Base-by-base conservation (phyloP, 2,888 invertebrate species). In the Eilema griseolum region DNA sequence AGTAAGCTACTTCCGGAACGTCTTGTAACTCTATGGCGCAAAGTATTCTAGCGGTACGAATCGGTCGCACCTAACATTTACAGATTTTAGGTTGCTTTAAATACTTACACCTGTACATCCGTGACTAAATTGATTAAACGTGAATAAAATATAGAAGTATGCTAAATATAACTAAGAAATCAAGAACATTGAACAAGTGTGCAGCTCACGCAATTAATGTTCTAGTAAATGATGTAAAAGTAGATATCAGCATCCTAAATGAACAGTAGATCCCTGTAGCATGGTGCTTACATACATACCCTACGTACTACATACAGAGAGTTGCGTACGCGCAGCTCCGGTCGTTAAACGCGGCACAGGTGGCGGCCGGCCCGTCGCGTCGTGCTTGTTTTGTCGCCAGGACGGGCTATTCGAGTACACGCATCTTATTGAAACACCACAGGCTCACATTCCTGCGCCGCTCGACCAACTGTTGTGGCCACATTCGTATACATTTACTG, bases 321-420 rank as follows among this genome's bases (percentile, higher is more conserved):
- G 20, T 1, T n/a, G 26, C 33, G 26, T n/a, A 31, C 61, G 31
- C 62, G 56, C 46, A 26, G 14, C 59, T 59, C 37, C 57, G 63
- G 63, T 61, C 61, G 65, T 65, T 65, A 65, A 69, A 26, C 60
- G 11, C 20, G 57, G 56, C 28, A 57, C 71, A 63, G 72, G 61
- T 60, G 70, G 62, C 57, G 62, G 20, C 26, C 60, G 41, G n/a
- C 60, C 28, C 63, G 62, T 26, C 63, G 46, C 65, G 24, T 66
- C 62, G 61, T 46, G 60, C 57, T 77, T 69, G 70, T 70, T 67
- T 57, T 69, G 61, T 71, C 66, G 41, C 67, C 69, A 23, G 62
- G 20, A 52, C 62, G 61, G n/a, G 33, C 71, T 28, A 37, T 60
- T 61, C 64, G 28, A 69, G 46, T 28, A 28, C 59, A 46, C 61